Conservation (phyloP, 2,113 vertebrate species). For the Tichodroma muraria region DNA sequence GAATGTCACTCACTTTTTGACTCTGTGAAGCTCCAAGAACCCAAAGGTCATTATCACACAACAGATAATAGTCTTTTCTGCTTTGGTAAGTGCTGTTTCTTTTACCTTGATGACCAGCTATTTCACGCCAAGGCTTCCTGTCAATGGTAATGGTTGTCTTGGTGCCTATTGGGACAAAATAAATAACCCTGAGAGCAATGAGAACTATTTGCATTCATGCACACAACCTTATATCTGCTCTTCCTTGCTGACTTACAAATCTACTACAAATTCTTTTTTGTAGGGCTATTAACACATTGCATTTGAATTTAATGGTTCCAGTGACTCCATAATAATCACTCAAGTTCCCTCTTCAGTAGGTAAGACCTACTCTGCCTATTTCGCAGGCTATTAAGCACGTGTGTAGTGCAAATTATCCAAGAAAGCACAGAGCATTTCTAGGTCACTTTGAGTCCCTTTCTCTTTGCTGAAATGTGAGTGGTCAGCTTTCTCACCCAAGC, state of each 20-base stretch:
- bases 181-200: background rate
- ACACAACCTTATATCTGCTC: background rate
- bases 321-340: background rate
- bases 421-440: background rate
- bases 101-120: background rate
- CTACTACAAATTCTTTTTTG: background rate
- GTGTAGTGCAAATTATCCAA: background rate
- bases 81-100: background rate
- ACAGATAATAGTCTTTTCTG: background rate
- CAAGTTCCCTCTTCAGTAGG: background rate
- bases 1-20: background rate
- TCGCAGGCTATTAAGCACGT: constrained; percentile 11
- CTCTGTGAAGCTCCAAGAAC: background rate
- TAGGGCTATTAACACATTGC: background rate
- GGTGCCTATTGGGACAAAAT: background rate
- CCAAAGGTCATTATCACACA: background rate
- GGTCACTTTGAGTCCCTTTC: background rate
- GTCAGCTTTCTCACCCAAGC: background rate
- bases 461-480: background rate
- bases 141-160: background rate
- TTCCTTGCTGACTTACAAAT: background rate
- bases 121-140: background rate
- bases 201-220: background rate
- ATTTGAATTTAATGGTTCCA: background rate
- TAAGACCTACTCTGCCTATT: background rate